Conservation (phyloP, 2,113 vertebrate species). For the Passer montanus region DNA sequence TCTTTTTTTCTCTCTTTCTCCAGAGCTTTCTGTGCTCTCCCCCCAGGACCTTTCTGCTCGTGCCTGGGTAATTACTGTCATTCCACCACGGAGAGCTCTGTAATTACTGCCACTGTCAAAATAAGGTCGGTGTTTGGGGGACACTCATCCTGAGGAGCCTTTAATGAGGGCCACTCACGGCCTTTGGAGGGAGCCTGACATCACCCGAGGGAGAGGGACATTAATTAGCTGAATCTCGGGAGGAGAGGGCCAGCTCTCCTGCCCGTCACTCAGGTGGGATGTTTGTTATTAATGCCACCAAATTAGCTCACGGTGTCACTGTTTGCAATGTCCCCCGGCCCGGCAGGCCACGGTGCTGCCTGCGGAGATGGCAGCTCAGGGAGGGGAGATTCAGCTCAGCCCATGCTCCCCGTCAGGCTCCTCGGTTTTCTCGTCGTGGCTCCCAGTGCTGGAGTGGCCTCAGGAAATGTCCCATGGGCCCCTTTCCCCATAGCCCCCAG, state of each 20-base stretch:
- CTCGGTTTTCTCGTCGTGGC: fast-evolving
- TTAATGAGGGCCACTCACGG: not conserved
- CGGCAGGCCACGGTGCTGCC: not conserved
- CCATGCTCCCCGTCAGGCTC: fast-evolving
- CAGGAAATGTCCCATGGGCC: not conserved
- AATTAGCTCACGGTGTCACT: not conserved
- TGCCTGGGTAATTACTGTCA: not conserved
- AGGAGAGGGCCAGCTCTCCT: not conserved
- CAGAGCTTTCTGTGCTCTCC: not conserved
- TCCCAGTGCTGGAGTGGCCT: not conserved
- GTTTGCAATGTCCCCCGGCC: not conserved
- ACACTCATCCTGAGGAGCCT: not conserved
- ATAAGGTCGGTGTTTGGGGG: not conserved
- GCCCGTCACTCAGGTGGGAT: not conserved
- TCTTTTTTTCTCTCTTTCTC: not conserved
- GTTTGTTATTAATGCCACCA: not conserved
- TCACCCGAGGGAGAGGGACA: not conserved
- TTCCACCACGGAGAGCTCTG: not conserved
- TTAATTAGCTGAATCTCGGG: conserved; percentile 23
- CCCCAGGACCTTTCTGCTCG: not conserved
- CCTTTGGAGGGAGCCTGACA: not conserved
- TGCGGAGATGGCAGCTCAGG: not conserved
- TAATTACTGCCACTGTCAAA: conserved; percentile 23
- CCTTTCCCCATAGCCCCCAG: fast-evolving
- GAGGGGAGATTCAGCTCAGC: not conserved